A percentile compares a stretch with the other conserved stretches of the same genome.
Evolutionary conservation across 2,113 vertebrate genomes (phyloP).

Genomic region (Azemiops feae): DNA sequence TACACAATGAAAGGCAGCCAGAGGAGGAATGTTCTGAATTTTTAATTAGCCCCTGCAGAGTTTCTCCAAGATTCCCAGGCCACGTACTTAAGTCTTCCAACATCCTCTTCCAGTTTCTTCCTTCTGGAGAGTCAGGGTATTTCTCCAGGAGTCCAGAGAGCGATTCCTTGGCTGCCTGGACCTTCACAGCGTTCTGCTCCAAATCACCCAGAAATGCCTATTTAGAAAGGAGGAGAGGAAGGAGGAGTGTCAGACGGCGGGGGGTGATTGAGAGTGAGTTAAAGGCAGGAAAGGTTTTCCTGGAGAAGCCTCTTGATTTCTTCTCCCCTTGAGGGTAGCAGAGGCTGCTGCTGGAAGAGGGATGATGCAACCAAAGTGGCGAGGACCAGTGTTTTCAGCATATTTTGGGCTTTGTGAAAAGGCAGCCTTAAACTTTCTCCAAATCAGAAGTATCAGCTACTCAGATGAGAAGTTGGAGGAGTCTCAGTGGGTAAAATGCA

Average conservation of each 20-base stretch:
- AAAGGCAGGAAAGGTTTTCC: neutral
- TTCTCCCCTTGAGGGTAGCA: neutral
- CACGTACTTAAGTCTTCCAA: slow-evolving; percentile 89
- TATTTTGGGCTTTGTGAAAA: neutral
- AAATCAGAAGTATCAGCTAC: neutral
- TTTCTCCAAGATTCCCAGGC: slow-evolving; percentile 16
- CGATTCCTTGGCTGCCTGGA: slow-evolving; percentile 85
- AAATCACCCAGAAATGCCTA: slow-evolving; percentile 90
- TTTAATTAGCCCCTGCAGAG: neutral
- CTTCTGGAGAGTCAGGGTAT: slow-evolving; percentile 90
- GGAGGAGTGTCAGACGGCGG: neutral
- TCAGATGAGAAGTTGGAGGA: neutral
- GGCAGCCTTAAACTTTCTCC: neutral
- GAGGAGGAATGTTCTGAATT: slow-evolving; percentile 21
- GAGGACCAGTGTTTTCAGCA: neutral
- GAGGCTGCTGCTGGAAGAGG: no score
- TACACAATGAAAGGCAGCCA: slow-evolving; percentile 33
- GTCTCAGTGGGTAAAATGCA: neutral
- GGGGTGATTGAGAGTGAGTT: neutral
- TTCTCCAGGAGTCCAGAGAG: slow-evolving; percentile 83
- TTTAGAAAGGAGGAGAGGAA: no score
- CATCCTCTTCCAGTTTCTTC: slow-evolving; percentile 86
- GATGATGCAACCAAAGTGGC: neutral
- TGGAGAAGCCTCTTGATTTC: neutral
- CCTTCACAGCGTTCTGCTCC: slow-evolving; percentile 83